phyloP scores from a whole-genome alignment of 2,113 vertebrate genomes.

The Vidua chalybeata region DNA sequence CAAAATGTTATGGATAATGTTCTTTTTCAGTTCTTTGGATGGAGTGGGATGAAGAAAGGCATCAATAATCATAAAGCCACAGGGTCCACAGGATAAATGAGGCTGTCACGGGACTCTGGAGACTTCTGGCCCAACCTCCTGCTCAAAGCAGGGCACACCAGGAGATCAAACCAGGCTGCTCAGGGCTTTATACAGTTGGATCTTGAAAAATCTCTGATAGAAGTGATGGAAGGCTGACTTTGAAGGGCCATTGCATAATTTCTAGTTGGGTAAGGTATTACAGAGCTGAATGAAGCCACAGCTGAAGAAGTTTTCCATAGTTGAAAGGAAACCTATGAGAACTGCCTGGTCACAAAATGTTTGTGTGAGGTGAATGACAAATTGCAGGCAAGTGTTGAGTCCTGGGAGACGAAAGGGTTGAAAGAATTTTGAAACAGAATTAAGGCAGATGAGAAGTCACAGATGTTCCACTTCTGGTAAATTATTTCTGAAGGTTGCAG shows the following conservation, averaged over 20 bases:
- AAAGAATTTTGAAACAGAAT: not conserved
- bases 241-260: not conserved
- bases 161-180: not conserved
- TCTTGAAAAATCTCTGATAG: not conserved
- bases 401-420: not conserved
- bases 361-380: not conserved
- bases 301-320: not conserved
- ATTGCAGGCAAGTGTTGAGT: not conserved
- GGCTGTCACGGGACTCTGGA: not conserved
- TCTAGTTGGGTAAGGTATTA: not conserved
- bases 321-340: not conserved
- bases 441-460: not conserved
- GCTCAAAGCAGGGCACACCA: not conserved
- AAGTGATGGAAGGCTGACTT: not conserved
- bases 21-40: not conserved
- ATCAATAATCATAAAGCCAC: not conserved
- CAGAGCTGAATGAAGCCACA: not conserved
- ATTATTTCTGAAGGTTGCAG: not conserved
- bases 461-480: not conserved
- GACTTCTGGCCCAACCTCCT: not conserved
- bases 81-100: not conserved
- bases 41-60: not conserved
- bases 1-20: not conserved
- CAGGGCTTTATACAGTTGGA: not conserved
- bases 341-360: not conserved